A percentile compares a stretch with the other conserved stretches of the same genome.
phyloP scores from a whole-genome alignment of 1,140 invertebrate species.

The Lanistes nyassanus region DNA sequence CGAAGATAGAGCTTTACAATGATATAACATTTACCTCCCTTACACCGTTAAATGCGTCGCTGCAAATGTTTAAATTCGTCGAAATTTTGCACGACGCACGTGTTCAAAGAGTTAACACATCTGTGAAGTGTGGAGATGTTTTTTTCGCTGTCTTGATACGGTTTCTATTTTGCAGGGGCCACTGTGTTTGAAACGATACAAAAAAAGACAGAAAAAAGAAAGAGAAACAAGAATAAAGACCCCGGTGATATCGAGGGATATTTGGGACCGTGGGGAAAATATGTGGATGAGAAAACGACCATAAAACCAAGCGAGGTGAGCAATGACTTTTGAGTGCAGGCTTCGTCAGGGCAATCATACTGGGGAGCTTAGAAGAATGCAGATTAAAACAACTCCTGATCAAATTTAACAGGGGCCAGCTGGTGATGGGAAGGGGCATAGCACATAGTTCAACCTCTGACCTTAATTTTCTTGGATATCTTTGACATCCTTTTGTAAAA shows the following conservation, averaged over 20 bases:
- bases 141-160: neutral
- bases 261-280: conserved; percentile 97
- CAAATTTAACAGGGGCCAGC: neutral
- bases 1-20: too few species aligned
- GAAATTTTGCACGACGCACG: too few species aligned
- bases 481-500: too few species aligned
- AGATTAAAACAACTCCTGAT: too few species aligned
- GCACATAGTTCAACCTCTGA: too few species aligned
- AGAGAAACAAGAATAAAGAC: conserved; percentile 90
- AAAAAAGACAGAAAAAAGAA: conserved; percentile 82
- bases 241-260: conserved; percentile 94
- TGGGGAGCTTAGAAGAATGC: too few species aligned
- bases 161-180: conserved; percentile 40
- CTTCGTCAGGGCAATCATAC: too few species aligned
- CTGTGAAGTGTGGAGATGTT: neutral
- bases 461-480: too few species aligned
- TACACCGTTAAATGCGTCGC: too few species aligned
- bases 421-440: too few species aligned
- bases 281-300: conserved; percentile 87
- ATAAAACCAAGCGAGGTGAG: conserved; percentile 83
- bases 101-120: neutral
- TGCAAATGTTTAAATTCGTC: too few species aligned
- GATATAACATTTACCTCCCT: too few species aligned
- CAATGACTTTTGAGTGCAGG: neutral
- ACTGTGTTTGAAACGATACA: conserved; percentile 89